These are phyloP conservation scores for Macropis europaea DNA, from an alignment of 2,888 invertebrate species.

Conservation along the genomic window DNA sequence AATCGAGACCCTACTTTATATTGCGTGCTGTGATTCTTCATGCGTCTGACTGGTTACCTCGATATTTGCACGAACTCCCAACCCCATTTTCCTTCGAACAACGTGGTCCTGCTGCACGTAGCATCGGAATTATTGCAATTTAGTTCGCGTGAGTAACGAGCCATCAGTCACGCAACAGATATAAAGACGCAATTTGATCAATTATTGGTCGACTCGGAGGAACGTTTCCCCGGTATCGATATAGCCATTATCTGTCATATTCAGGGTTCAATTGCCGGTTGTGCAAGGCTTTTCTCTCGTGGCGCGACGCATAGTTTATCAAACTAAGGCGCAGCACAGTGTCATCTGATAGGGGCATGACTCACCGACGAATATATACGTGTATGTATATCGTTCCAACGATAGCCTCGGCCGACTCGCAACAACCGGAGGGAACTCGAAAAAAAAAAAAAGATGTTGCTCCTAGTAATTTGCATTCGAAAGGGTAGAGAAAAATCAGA, in stretches of 20 bases:
- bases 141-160: background rate
- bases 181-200: conserved; percentile 5
- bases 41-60: too few relatives aligned
- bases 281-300: conserved; percentile 17
- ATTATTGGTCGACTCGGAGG: background rate
- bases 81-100: background rate
- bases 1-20: too few relatives aligned
- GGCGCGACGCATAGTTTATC: conserved; percentile 37
- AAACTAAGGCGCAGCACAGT: conserved; percentile 55
- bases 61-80: too few relatives aligned
- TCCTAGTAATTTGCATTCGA: conserved; percentile 40
- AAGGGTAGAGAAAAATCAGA: conserved; percentile 20
- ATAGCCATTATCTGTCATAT: conserved; percentile 37
- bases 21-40: too few relatives aligned
- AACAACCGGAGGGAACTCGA: conserved; percentile 19
- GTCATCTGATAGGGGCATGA: conserved; percentile 52
- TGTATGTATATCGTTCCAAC: conserved; percentile 6
- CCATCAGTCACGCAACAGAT: background rate
- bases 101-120: background rate
- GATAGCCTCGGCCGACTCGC: conserved; percentile 14
- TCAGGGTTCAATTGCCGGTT: conserved; percentile 29
- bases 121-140: background rate
- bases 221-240: conserved; percentile 4
- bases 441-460: conserved; percentile 35
- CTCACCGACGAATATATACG: conserved; percentile 25